Evolutionary conservation across 2,888 invertebrate genomes (phyloP), one percentile per base, ranked within the genome.

Genomic region (Eucera pruinosa): DNA sequence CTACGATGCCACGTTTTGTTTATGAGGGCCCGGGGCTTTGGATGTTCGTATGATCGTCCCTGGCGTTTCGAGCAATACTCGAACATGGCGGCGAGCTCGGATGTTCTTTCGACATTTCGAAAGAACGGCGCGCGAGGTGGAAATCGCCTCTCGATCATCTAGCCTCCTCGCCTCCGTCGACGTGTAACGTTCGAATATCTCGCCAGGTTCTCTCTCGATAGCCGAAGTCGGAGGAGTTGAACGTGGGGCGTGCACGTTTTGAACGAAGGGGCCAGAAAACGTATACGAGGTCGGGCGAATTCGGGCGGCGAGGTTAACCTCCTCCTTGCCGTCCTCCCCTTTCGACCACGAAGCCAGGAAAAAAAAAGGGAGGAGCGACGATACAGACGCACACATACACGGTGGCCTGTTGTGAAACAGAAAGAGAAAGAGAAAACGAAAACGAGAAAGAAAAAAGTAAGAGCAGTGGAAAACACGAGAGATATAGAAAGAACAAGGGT

Each of bases 131-230:
- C 52, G 48, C 48, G 57, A 62, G 62, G 55, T 57, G 39, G 57
- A 68, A 62, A 68, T 77, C 68, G 45, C 55, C 33, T 47, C 39
- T 43, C 25, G 25, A 15, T 50, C 61, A 47, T 75, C 60, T 74
- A 74, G 66, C 60, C 77, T 58, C 50, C 45, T 64, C 58, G 36
- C 48, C 50, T 36, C 52, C 52, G 62, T 62, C 62, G 45, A 58
- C 72, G 66, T 82, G 80, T 80, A 55, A 62, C 66, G 61, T 78
- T 75, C 81, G 74, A 82, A 85, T 85, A 77, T 81, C 74, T 75
- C 84, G 78, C 72, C 82, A 85, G 86, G 86, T 86, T 73, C 50
- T 50, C 50, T 52, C 50, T 74, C 70, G 43, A 43, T 43, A 43
- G 43, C 43, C 27, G 58, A 13, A 25, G 25, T 68, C 70, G 71